Conservation (phyloP, 92 coral and sea anemone genomes). For the Nematostella vectensis region DNA sequence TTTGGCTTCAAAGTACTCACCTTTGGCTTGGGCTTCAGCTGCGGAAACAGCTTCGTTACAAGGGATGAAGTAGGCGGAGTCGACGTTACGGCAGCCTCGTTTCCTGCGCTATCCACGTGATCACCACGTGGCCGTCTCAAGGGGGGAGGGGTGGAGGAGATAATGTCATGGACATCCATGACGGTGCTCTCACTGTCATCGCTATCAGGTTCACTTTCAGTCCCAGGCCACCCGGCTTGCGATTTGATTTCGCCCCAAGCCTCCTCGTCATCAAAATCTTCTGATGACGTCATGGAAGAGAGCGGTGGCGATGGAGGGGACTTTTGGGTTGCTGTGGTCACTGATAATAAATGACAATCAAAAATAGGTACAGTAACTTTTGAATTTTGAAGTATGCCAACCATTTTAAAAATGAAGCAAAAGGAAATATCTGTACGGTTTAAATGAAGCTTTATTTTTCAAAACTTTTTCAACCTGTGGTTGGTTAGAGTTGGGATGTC, state of each 20-base stretch:
- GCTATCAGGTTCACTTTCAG: constrained; percentile 27
- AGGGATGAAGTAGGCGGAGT: constrained; percentile 96
- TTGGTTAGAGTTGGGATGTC: no score
- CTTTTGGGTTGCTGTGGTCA: not conserved
- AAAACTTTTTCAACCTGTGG: no score
- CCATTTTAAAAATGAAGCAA: no score
- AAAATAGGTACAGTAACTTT: no score
- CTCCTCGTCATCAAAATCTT: constrained; percentile 80
- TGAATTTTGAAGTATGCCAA: no score
- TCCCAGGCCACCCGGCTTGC: constrained; percentile 32
- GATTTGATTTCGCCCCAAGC: constrained; percentile 74
- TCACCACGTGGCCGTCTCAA: not conserved
- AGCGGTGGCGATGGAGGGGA: constrained; percentile 9
- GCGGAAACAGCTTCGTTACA: constrained; percentile 90
- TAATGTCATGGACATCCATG: constrained; percentile 44
- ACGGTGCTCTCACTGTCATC: constrained; percentile 71
- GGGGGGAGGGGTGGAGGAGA: constrained; percentile 33
- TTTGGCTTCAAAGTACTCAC: no score
- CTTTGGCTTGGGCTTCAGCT: constrained; percentile 62
- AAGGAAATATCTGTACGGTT: no score
- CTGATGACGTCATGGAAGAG: constrained; percentile 19
- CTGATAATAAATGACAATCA: no score
- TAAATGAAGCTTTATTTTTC: no score
- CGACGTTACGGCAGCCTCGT: constrained; percentile 26
- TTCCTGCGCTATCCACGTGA: not conserved